Conservation (phyloP, 92 coral and sea anemone species). For the Pocillopora meandrina region DNA sequence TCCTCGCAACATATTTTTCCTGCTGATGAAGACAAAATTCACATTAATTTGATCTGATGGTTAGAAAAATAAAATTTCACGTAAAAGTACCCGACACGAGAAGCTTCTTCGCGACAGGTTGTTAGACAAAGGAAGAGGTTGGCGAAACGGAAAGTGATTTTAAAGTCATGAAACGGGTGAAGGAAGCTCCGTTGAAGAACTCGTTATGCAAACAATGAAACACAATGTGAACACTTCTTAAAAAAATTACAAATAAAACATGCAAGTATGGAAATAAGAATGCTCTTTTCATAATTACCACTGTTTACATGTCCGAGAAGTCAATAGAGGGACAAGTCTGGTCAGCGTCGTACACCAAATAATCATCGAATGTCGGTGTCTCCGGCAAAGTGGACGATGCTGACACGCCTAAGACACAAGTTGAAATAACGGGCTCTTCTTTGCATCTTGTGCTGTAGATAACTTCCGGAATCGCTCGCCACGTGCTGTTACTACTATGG, state of each 20-base stretch:
- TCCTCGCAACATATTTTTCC: neutral
- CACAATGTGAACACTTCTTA: neutral
- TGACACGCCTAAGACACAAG: slow-evolving; percentile 51
- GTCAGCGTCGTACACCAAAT: slow-evolving; percentile 92
- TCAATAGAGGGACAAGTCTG: slow-evolving; percentile 98
- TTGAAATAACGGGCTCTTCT: slow-evolving; percentile 52
- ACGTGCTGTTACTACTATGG: slow-evolving; percentile 40
- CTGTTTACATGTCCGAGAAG: slow-evolving; percentile 83
- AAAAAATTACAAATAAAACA: neutral
- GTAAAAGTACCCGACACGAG: neutral
- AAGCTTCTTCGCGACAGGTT: slow-evolving; percentile 8
- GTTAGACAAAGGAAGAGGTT: slow-evolving; percentile 8
- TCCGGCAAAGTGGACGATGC: slow-evolving; percentile 63
- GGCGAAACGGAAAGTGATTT: neutral
- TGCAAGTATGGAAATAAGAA: neutral
- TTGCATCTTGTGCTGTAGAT: slow-evolving; percentile 50
- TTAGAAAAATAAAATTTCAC: neutral
- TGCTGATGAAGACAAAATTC: too few species aligned
- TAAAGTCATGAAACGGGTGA: neutral
- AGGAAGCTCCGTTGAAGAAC: neutral
- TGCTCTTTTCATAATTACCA: slow-evolving; percentile 21
- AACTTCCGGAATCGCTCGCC: slow-evolving; percentile 72
- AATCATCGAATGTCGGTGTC: slow-evolving; percentile 96
- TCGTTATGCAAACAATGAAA: neutral
- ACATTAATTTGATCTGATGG: neutral